These are phyloP conservation scores for Actinia equina DNA, from an alignment of 64 coral and sea anemone genomes.

Conservation along the genomic window DNA sequence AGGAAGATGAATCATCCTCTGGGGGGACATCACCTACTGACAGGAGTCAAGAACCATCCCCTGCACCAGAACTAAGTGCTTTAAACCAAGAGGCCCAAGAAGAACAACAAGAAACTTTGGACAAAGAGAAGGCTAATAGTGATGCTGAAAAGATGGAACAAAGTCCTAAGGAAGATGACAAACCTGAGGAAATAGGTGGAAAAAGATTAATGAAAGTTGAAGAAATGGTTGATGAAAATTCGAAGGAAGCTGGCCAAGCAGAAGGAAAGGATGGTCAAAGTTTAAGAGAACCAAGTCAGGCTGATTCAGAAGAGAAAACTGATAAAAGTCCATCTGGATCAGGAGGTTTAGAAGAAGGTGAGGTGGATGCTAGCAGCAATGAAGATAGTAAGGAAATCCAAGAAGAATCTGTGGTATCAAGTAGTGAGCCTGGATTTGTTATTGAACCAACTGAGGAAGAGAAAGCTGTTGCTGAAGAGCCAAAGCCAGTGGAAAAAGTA, in stretches of 20 bases:
- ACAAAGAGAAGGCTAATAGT: neutral
- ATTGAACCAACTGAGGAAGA: slow-evolving; percentile 60
- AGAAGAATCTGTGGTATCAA: neutral
- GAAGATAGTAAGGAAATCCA: slow-evolving; percentile 1
- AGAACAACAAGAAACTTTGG: neutral
- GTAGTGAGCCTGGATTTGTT: slow-evolving; percentile 35
- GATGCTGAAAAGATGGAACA: neutral
- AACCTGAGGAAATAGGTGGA: neutral
- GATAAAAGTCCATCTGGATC: slow-evolving; percentile 12
- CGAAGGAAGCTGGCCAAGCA: neutral
- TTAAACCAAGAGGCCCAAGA: neutral
- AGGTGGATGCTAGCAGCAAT: slow-evolving; percentile 22
- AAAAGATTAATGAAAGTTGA: neutral
- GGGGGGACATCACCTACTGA: neutral
- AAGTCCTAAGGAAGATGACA: neutral
- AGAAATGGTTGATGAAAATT: slow-evolving; percentile 16
- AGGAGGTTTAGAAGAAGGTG: slow-evolving; percentile 11
- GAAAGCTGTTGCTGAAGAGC: slow-evolving; percentile 50
- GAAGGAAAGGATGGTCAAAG: neutral
- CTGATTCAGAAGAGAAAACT: neutral
- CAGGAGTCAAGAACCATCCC: neutral
- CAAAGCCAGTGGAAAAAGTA: slow-evolving; percentile 31
- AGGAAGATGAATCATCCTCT: slow-evolving; percentile 7
- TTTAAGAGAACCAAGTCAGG: neutral
- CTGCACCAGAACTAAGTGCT: slow-evolving; percentile 9